phyloP scores from a whole-genome alignment of 2,797 vertebrate genomes.

The Premnoplex brunnescens region DNA sequence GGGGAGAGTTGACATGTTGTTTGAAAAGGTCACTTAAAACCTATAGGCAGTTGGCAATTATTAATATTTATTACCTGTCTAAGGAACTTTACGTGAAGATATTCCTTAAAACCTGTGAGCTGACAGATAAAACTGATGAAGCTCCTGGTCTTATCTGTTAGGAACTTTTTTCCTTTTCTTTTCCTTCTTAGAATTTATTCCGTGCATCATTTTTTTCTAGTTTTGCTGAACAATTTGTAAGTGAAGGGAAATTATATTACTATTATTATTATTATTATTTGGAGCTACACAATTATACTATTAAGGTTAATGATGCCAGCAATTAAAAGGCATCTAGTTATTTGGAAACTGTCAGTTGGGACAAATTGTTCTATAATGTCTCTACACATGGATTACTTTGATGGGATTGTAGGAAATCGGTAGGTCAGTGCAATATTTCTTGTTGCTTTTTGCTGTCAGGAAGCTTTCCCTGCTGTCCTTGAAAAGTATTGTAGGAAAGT shows the following conservation, averaged over 20 bases:
- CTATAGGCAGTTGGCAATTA: conserved; percentile 62
- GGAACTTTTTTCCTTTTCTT: background rate
- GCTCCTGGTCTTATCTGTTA: conserved; percentile 31
- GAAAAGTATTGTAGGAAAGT: conserved; percentile 65
- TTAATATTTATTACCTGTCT: conserved; percentile 75
- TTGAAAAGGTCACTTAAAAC: conserved; percentile 72
- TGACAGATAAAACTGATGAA: conserved; percentile 62
- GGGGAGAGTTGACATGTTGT: conserved; percentile 56
- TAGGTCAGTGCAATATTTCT: conserved; percentile 78
- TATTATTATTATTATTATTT: conserved; percentile 71
- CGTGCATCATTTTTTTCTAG: background rate
- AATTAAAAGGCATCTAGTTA: conserved; percentile 85
- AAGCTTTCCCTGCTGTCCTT: conserved; percentile 72
- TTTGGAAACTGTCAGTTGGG: conserved; percentile 76
- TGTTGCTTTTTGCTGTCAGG: conserved; percentile 71
- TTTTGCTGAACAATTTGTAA: conserved; percentile 47
- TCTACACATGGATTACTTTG: conserved; percentile 75
- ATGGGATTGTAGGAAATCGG: conserved; percentile 68
- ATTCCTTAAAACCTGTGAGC: conserved; percentile 56
- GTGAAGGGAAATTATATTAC: conserved; percentile 53
- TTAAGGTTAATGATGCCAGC: conserved; percentile 84
- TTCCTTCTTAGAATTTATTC: conserved; percentile 1
- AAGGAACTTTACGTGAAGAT: conserved; percentile 47
- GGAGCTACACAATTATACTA: conserved; percentile 72
- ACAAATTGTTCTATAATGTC: conserved; percentile 76